phyloP scores from a whole-genome alignment of 2,888 invertebrate genomes.

The Folsomia manolachei region DNA sequence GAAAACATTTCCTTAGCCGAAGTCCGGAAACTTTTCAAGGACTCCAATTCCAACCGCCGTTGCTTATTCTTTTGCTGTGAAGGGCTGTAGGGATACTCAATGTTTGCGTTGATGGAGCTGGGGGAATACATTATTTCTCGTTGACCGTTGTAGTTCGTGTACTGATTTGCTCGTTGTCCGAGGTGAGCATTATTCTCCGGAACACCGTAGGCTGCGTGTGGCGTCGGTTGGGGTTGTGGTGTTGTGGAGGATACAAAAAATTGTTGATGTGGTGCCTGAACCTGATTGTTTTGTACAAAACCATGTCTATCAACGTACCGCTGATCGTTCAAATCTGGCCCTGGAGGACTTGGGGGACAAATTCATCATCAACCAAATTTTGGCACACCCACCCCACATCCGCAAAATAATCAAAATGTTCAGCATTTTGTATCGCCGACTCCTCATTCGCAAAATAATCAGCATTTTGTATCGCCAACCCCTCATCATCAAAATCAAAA shows the following conservation, averaged over 20 bases:
- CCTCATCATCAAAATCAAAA: too few species aligned
- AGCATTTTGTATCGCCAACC: too few species aligned
- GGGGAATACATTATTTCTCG: constrained; percentile 42
- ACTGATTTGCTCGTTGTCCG: constrained; percentile 40
- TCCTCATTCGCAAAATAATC: too few species aligned
- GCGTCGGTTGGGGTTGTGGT: constrained; percentile 9
- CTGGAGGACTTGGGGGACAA: background rate
- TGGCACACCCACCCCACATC: too few species aligned
- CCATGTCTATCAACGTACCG: background rate
- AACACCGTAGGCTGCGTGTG: background rate
- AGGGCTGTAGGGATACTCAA: constrained; percentile 43
- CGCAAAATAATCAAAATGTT: too few species aligned
- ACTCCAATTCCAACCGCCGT: constrained; percentile 28
- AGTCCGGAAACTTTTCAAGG: constrained; percentile 29
- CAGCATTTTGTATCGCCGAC: too few species aligned
- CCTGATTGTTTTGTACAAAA: background rate
- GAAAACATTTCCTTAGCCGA: constrained; percentile 26
- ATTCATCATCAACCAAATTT: too few species aligned
- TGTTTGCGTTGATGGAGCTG: constrained; percentile 30
- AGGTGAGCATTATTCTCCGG: background rate
- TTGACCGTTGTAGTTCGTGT: constrained; percentile 41
- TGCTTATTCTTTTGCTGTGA: constrained; percentile 45
- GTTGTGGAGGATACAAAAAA: constrained; percentile 18
- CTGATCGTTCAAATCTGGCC: background rate
- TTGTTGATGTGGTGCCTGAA: background rate